Evolutionary conservation across 2,113 vertebrate species (phyloP), one percentile per base, ranked within the genome.

Genomic region (Bubo scandiacus): DNA sequence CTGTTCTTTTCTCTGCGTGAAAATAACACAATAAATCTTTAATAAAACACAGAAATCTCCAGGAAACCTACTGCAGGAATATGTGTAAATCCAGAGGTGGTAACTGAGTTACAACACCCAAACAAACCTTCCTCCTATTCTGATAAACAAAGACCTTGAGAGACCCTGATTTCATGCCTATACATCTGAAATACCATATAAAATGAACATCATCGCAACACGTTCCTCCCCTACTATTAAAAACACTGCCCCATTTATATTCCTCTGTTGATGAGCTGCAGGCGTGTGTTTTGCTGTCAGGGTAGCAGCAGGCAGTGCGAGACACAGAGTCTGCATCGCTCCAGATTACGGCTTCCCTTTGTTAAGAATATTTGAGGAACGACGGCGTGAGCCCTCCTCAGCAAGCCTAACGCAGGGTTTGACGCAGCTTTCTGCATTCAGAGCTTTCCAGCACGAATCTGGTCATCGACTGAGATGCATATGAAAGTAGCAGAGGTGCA

Each of bases 391-490:
- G 34, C 36, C 59, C 13, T 13, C 40, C n/a, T 45, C 47, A 17
- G 38, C 19, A 23, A 45, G 45, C 25, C 55, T 9, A 25, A 14
- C 1, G 1, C 22, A 4, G 71, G 1, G 16, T 14, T n/a, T 8
- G 23, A 26, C 1, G 5, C 30, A 12, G 62, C 40, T 42, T n/a
- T n/a, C 63, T 30, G 55, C 34, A 15, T 25, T 40, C 55, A 3
- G 52, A 59, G 32, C 9, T 38, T 61, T n/a, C 62, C 88, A 36
- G 42, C 4, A 16, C 1, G 3, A 42, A 32, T 47, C 54, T 45
- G 38, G 20, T 29, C 4, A 1, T 15, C 0, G 12, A 27, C 5
- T 18, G 57, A 63, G 49, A 15, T 2, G 4, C 23, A 5, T 29
- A 34, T 1, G 13, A 25, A 27, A 27, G 3, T 2, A 51, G 23